These are phyloP conservation scores for Argyrosomus japonicus DNA, from an alignment of 2,113 vertebrate species.

Conservation along the genomic window DNA sequence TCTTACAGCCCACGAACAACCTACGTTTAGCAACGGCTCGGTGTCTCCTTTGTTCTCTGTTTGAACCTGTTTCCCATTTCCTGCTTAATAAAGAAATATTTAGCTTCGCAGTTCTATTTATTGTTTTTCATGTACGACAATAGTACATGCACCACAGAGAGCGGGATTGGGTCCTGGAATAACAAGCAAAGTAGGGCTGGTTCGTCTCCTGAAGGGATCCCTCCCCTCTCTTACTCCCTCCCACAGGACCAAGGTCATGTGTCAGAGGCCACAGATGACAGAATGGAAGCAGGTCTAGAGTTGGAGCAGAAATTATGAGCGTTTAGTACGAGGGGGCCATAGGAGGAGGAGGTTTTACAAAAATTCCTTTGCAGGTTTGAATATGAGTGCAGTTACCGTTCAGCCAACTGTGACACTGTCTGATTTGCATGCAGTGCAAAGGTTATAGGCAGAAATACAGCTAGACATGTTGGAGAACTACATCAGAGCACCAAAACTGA, in stretches of 20 bases:
- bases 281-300: slow-evolving; percentile 26
- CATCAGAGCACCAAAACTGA: too few species aligned
- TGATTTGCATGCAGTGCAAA: neutral
- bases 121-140: slow-evolving; percentile 57
- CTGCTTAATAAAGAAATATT: slow-evolving; percentile 53
- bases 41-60: slow-evolving; percentile 64
- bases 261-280: slow-evolving; percentile 64
- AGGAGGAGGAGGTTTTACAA: neutral
- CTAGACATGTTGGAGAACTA: too few species aligned
- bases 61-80: slow-evolving; percentile 63
- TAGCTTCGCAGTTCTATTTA: slow-evolving; percentile 51
- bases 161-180: slow-evolving; percentile 62
- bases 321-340: neutral
- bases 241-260: slow-evolving; percentile 60
- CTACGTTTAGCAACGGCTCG: slow-evolving; percentile 30
- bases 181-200: slow-evolving; percentile 67
- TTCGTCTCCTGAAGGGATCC: slow-evolving; percentile 44
- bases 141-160: slow-evolving; percentile 28
- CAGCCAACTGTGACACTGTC: neutral
- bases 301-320: slow-evolving; percentile 35
- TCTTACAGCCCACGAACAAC: slow-evolving; percentile 23
- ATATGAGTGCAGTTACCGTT: neutral
- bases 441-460: too few species aligned
- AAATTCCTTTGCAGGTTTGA: slow-evolving; percentile 1
- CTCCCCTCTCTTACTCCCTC: slow-evolving; percentile 7